phyloP scores from a whole-genome alignment of 2,113 vertebrate species.

The Megalops atlanticus region DNA sequence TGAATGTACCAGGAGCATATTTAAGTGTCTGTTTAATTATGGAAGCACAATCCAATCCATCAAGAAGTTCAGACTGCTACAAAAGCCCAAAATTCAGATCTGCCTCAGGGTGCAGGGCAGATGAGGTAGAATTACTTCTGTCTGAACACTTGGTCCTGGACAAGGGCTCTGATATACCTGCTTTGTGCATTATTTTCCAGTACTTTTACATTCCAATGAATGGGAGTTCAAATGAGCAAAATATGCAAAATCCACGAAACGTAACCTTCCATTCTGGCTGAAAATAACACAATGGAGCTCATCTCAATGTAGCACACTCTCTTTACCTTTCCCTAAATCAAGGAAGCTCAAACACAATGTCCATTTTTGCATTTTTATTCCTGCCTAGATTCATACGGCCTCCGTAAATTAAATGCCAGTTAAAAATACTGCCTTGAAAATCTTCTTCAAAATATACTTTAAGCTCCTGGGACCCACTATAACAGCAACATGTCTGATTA shows the following conservation, averaged over 20 bases:
- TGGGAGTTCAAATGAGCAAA: constrained; percentile 9
- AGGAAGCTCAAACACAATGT: constrained; percentile 13
- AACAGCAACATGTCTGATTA: background rate
- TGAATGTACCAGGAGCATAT: background rate
- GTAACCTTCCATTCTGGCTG: constrained; percentile 4
- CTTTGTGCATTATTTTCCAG: background rate
- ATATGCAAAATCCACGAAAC: background rate
- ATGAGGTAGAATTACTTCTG: constrained; percentile 21
- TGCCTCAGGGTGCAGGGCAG: background rate
- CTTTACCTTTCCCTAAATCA: background rate
- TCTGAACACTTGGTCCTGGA: background rate
- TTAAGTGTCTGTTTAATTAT: background rate
- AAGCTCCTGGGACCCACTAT: background rate
- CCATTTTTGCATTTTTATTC: background rate
- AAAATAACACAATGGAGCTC: background rate
- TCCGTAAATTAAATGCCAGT: constrained; percentile 18
- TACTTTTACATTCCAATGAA: background rate
- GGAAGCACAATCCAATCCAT: background rate
- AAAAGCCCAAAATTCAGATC: background rate
- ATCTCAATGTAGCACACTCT: background rate
- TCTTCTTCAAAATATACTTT: background rate
- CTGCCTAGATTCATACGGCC: constrained; percentile 7
- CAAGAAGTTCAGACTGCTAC: background rate
- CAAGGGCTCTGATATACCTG: background rate
- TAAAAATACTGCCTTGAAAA: constrained; percentile 13